A percentile compares a stretch with the other conserved stretches of the same genome.
Conservation (phyloP, 2,888 invertebrate genomes). For the Sphaerophoria taeniata region DNA sequence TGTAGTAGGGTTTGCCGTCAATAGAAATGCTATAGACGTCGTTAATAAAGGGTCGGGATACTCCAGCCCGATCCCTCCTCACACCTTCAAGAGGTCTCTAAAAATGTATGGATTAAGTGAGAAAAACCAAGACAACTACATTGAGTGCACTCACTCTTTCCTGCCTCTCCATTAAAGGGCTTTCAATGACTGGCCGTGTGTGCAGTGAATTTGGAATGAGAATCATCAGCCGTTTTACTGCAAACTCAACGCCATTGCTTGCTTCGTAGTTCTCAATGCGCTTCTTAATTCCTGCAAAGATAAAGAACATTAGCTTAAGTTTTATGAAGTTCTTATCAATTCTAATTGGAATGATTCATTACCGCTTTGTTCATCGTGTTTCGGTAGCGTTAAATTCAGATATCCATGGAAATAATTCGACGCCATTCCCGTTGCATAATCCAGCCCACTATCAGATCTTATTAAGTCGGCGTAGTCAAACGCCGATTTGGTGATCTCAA, state of each 20-base stretch:
- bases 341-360: background rate
- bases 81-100: slow-evolving; percentile 77
- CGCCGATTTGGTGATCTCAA: slow-evolving; percentile 72
- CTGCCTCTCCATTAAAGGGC: slow-evolving; percentile 75
- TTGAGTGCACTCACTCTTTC: slow-evolving; percentile 74
- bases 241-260: slow-evolving; percentile 76
- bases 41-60: slow-evolving; percentile 78
- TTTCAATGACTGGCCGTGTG: slow-evolving; percentile 76
- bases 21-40: slow-evolving; percentile 78
- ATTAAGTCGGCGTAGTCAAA: slow-evolving; percentile 78
- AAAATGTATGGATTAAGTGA: background rate
- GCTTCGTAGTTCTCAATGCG: slow-evolving; percentile 78
- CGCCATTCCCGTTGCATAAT: slow-evolving; percentile 81
- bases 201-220: slow-evolving; percentile 79
- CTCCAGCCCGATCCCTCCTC: slow-evolving; percentile 79
- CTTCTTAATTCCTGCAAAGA: slow-evolving; percentile 76
- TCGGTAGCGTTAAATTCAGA: slow-evolving; percentile 78
- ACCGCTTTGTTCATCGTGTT: slow-evolving; percentile 61
- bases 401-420: slow-evolving; percentile 80
- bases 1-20: slow-evolving; percentile 77
- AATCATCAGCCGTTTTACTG: slow-evolving; percentile 78
- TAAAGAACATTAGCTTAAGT: background rate
- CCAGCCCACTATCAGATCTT: slow-evolving; percentile 78
- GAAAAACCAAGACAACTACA: background rate
- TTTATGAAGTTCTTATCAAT: background rate